Evolutionary conservation across 2,888 invertebrate genomes (phyloP).

Genomic region (Apotomis betuletana): DNA sequence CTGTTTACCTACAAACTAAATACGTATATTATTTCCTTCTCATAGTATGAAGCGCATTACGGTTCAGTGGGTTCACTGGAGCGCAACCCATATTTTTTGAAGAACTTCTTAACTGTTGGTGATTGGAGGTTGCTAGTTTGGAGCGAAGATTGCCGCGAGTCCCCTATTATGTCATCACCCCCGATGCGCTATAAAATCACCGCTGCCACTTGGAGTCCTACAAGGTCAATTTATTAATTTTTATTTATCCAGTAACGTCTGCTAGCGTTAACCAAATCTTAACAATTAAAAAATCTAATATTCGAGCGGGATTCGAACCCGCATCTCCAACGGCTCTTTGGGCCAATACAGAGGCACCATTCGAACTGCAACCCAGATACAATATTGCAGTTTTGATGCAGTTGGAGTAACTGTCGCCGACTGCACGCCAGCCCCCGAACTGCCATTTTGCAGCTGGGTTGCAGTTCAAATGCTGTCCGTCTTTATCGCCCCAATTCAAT

Average conservation of each 20-base stretch:
- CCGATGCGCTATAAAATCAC: slow-evolving; percentile 86
- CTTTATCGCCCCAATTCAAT: too few relatives aligned
- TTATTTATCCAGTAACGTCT: background rate
- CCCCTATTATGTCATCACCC: slow-evolving; percentile 94
- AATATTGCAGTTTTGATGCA: too few relatives aligned
- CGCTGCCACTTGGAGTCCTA: slow-evolving; percentile 93
- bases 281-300: too few relatives aligned
- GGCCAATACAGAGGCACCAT: background rate
- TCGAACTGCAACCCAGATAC: too few relatives aligned
- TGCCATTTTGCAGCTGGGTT: too few relatives aligned
- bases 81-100: slow-evolving; percentile 95
- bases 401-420: too few relatives aligned
- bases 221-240: slow-evolving; percentile 72
- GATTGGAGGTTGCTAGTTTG: slow-evolving; percentile 97
- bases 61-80: slow-evolving; percentile 94
- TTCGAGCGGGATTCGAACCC: too few relatives aligned
- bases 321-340: too few relatives aligned
- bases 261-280: too few relatives aligned
- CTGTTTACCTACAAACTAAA: too few relatives aligned
- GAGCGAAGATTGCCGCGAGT: slow-evolving; percentile 97
- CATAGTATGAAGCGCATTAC: slow-evolving; percentile 86
- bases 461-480: too few relatives aligned
- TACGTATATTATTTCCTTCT: background rate
- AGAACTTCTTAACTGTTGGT: slow-evolving; percentile 96
- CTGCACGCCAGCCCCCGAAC: too few relatives aligned